phyloP scores from a whole-genome alignment of 92 coral and sea anemone genomes.

The Palythoa caribaeorum region DNA sequence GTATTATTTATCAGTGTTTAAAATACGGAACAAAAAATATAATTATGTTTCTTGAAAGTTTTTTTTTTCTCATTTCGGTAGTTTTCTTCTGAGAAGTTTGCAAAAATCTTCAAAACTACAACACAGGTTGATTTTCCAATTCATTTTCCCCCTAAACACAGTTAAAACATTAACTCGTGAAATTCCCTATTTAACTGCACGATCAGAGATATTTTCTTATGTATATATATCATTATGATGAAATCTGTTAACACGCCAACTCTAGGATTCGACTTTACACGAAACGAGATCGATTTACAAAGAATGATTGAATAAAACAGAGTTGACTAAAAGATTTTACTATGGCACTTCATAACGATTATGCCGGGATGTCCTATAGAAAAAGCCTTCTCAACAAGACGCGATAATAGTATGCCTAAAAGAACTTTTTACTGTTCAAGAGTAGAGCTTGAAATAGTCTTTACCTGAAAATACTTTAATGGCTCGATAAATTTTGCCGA shows the following conservation, averaged over 20 bases:
- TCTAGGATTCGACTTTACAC: background rate
- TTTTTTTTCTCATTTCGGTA: background rate
- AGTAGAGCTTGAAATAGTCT: background rate
- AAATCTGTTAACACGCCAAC: no score
- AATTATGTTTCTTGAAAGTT: slow-evolving; percentile 19
- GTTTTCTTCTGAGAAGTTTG: slow-evolving; percentile 1
- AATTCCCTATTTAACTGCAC: background rate
- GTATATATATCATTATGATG: no score
- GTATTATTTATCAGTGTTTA: background rate
- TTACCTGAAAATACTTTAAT: background rate
- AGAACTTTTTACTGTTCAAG: background rate
- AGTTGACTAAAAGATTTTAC: background rate
- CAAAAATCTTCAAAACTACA: background rate
- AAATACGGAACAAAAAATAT: no score
- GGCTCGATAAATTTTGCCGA: background rate
- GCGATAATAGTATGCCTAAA: background rate
- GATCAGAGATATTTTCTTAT: no score
- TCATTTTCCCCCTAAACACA: background rate
- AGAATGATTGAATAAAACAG: slow-evolving; percentile 12
- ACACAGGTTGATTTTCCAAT: background rate
- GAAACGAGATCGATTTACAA: background rate
- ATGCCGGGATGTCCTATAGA: background rate
- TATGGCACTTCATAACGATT: background rate
- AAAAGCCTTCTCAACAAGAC: background rate
- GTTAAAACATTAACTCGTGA: background rate